Conservation (phyloP, 2,797 vertebrate genomes). For the Mormyrus hasselquistii region DNA sequence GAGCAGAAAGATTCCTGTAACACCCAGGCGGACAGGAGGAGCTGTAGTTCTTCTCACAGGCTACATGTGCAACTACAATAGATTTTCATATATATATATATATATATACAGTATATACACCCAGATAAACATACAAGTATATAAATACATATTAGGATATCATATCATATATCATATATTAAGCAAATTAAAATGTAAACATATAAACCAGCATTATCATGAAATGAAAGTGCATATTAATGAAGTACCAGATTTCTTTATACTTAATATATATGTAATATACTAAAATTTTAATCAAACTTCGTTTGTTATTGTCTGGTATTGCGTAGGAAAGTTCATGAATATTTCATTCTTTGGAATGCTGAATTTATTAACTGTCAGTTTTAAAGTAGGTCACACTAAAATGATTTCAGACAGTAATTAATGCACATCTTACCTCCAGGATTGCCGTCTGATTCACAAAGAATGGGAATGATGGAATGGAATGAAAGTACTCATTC, state of each 20-base stretch:
- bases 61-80: neutral
- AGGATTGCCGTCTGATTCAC: constrained; percentile 12
- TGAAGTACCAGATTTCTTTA: neutral
- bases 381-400: constrained; percentile 34
- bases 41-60: constrained; percentile 67
- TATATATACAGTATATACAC: too few species aligned
- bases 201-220: neutral
- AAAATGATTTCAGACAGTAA: constrained; percentile 29
- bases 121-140: neutral
- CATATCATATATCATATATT: neutral
- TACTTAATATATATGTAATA: neutral
- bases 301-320: constrained; percentile 9
- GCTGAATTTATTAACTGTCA: constrained; percentile 19
- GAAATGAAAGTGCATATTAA: neutral
- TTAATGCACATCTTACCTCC: constrained; percentile 25
- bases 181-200: neutral
- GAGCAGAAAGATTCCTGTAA: constrained; percentile 48
- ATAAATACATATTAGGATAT: neutral
- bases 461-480: constrained; percentile 17
- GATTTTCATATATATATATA: neutral
- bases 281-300: neutral
- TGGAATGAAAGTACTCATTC: constrained; percentile 7
- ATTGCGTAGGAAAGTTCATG: constrained; percentile 8
- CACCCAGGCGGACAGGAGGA: constrained; percentile 69
- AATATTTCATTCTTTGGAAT: constrained; percentile 20